These are phyloP conservation scores for Cephus rjabovi DNA, from an alignment of 2,888 invertebrate genomes.

Conservation along the genomic window DNA sequence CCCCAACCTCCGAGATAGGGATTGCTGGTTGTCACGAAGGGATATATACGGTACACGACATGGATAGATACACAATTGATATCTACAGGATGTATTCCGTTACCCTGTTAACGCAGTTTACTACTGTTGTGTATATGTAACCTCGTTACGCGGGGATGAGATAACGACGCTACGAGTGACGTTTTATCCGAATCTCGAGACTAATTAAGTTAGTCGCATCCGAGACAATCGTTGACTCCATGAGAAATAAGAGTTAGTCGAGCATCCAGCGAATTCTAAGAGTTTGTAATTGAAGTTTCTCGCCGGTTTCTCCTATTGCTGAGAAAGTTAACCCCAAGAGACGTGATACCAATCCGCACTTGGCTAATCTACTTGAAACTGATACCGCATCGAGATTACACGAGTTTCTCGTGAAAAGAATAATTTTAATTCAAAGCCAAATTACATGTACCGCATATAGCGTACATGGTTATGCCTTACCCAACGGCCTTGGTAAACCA, in stretches of 20 bases:
- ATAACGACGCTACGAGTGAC: neutral
- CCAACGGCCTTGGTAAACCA: neutral
- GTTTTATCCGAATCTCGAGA: neutral
- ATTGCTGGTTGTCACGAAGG: neutral
- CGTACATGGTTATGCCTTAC: neutral
- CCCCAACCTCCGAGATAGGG: neutral
- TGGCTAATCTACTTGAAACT: conserved; percentile 40
- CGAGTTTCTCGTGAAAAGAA: conserved; percentile 41
- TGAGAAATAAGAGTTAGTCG: conserved; percentile 37
- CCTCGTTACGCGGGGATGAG: neutral
- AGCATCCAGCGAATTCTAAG: conserved; percentile 35
- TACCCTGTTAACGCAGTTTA: neutral
- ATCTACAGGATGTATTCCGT: neutral
- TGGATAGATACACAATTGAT: neutral
- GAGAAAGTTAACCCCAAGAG: neutral
- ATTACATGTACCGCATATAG: neutral
- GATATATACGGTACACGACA: neutral
- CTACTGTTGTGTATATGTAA: no score
- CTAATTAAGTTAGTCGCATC: neutral
- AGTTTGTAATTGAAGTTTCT: conserved; percentile 51
- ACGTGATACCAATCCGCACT: conserved; percentile 22
- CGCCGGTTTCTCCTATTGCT: neutral
- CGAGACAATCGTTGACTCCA: neutral
- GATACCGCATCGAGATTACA: conserved; percentile 45
- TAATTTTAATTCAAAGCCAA: conserved; percentile 22